A percentile compares a stretch with the other conserved stretches of the same genome.
These are phyloP conservation scores for Sylvietta virens DNA, from an alignment of 2,113 vertebrate species.

Conservation along the genomic window DNA sequence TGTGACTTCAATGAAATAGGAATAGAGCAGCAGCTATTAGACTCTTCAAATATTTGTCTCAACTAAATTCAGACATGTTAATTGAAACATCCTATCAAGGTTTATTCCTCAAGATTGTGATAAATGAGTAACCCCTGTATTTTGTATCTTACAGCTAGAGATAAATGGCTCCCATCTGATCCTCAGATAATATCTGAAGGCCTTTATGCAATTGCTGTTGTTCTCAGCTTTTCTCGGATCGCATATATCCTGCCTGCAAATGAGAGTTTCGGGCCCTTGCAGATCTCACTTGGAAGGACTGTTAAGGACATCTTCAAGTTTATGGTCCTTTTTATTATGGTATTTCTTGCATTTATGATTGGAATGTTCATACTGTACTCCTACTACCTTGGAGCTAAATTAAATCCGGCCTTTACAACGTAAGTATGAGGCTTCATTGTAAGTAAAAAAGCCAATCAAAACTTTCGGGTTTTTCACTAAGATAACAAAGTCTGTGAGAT, in stretches of 20 bases:
- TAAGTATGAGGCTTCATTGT: slow-evolving; percentile 67
- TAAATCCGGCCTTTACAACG: slow-evolving; percentile 89
- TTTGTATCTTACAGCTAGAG: slow-evolving; percentile 78
- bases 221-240: slow-evolving; percentile 88
- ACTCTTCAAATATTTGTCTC: neutral
- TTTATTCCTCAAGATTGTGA: neutral
- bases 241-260: slow-evolving; percentile 91
- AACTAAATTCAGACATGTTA: neutral
- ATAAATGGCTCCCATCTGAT: slow-evolving; percentile 90
- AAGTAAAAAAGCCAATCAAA: neutral
- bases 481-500: neutral
- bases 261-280: slow-evolving; percentile 89
- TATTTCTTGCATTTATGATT: slow-evolving; percentile 91
- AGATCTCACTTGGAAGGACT: slow-evolving; percentile 89
- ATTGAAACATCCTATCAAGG: neutral
- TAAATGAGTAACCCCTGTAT: slow-evolving; percentile 1
- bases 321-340: slow-evolving; percentile 94
- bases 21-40: neutral
- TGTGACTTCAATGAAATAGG: neutral
- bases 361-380: slow-evolving; percentile 93
- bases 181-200: slow-evolving; percentile 91
- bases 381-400: slow-evolving; percentile 89
- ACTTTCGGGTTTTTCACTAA: neutral
- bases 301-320: slow-evolving; percentile 94
- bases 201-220: slow-evolving; percentile 87